Evolutionary conservation across 2,888 invertebrate genomes (phyloP).

Genomic region (Blera fallax): DNA sequence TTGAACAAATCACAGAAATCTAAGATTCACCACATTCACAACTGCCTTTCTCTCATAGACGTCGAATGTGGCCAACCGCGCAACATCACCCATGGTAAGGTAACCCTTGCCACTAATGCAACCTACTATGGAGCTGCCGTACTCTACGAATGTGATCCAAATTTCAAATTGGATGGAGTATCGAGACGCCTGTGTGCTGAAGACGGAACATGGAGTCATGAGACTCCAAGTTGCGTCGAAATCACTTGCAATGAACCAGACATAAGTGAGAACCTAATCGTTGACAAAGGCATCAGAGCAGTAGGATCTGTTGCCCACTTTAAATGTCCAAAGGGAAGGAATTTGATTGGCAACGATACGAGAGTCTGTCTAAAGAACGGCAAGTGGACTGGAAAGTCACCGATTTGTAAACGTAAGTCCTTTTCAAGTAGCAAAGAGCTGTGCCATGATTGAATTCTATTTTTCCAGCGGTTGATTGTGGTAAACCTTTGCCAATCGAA

Average conservation of each 20-base stretch:
- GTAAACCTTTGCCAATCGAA: constrained; percentile 89
- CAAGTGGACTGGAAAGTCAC: constrained; percentile 91
- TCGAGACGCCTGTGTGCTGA: constrained; percentile 92
- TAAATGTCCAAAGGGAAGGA: constrained; percentile 91
- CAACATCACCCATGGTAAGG: constrained; percentile 87
- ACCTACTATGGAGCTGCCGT: constrained; percentile 94
- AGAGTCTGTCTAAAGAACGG: constrained; percentile 89
- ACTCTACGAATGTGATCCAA: constrained; percentile 91
- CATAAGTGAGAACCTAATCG: constrained; percentile 83
- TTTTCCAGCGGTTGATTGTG: constrained; percentile 90
- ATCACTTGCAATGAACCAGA: constrained; percentile 90
- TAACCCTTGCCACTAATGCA: constrained; percentile 91
- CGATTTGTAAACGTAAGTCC: constrained; percentile 90
- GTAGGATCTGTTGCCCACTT: constrained; percentile 92
- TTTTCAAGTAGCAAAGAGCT: neutral
- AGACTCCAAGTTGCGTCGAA: constrained; percentile 91
- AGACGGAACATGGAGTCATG: constrained; percentile 95
- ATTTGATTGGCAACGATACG: constrained; percentile 90
- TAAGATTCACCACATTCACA: too few relatives aligned
- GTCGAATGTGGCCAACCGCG: constrained; percentile 93
- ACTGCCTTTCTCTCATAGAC: too few relatives aligned
- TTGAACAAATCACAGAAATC: too few relatives aligned
- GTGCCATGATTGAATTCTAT: neutral
- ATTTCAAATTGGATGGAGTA: constrained; percentile 92
- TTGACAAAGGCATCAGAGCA: constrained; percentile 86